Evolutionary conservation across 2,797 vertebrate species (phyloP).

Genomic region (Chlorospingus semifuscus): DNA sequence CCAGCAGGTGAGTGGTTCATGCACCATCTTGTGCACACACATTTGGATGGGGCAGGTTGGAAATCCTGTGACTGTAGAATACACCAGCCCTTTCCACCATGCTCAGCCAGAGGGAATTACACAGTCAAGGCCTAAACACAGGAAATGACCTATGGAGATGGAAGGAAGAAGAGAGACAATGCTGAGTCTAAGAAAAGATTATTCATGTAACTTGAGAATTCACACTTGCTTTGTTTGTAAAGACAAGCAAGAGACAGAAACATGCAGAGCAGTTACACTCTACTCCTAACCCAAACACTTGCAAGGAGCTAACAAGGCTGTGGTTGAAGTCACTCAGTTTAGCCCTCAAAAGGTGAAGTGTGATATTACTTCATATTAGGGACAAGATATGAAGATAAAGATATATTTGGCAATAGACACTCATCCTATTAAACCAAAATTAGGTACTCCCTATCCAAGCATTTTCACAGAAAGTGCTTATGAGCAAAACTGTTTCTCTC

Average conservation of each 20-base stretch:
- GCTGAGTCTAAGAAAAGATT: neutral
- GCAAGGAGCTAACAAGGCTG: neutral
- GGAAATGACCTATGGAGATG: neutral
- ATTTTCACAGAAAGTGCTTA: neutral
- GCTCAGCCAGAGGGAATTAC: neutral
- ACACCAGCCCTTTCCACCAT: neutral
- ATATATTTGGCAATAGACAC: neutral
- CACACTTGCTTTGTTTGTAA: neutral
- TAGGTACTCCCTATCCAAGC: neutral
- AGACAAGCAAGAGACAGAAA: neutral
- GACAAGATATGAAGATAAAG: neutral
- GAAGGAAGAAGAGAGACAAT: neutral
- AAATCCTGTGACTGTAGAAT: neutral
- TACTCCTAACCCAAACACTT: neutral
- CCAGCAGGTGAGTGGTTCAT: neutral
- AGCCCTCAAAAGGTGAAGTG: neutral
- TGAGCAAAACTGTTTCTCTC: neutral
- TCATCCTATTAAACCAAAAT: neutral
- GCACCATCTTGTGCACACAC: accelerated
- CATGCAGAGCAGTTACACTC: accelerated
- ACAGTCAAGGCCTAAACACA: neutral
- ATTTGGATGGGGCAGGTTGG: neutral
- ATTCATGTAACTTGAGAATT: neutral
- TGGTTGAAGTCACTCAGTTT: neutral
- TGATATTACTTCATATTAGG: neutral